phyloP scores from a whole-genome alignment of 2,113 vertebrate genomes.

The Dasyprocta punctata region DNA sequence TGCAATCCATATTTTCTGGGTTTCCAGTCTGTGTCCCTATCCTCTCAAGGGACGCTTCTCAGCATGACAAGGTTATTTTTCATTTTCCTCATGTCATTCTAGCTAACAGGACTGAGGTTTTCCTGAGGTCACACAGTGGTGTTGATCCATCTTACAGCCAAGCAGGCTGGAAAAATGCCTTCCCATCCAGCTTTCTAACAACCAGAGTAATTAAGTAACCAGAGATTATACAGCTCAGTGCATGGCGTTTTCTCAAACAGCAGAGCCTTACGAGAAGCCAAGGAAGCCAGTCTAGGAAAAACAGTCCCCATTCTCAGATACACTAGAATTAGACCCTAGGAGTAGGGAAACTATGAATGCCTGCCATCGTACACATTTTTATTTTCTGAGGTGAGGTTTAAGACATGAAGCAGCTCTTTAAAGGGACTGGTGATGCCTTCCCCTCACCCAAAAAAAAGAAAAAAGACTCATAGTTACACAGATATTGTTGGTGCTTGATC shows the following conservation, averaged over 20 bases:
- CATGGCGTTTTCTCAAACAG: neutral
- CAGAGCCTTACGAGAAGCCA: neutral
- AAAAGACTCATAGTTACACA: neutral
- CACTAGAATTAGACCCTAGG: neutral
- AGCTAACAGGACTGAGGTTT: conserved; percentile 50
- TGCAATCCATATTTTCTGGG: neutral
- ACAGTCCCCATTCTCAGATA: neutral
- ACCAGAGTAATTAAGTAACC: neutral
- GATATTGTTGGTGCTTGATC: too few species aligned
- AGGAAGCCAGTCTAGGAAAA: neutral
- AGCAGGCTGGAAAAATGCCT: neutral
- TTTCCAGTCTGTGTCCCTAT: neutral
- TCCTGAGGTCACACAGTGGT: neutral
- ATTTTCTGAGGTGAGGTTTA: neutral
- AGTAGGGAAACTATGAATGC: neutral
- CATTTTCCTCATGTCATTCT: conserved; percentile 56
- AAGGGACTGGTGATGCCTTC: neutral
- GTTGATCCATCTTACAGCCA: conserved; percentile 7
- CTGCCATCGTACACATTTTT: neutral
- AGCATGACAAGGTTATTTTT: neutral
- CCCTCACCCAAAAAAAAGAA: neutral
- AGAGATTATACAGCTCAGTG: neutral
- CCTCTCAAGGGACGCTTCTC: conserved; percentile 10
- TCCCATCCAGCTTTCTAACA: neutral
- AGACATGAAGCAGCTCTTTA: neutral